Percentiles rank a stretch among this genome's conserved stretches.
phyloP scores from a whole-genome alignment of 2,113 vertebrate species.

The Myotis yumanensis region DNA sequence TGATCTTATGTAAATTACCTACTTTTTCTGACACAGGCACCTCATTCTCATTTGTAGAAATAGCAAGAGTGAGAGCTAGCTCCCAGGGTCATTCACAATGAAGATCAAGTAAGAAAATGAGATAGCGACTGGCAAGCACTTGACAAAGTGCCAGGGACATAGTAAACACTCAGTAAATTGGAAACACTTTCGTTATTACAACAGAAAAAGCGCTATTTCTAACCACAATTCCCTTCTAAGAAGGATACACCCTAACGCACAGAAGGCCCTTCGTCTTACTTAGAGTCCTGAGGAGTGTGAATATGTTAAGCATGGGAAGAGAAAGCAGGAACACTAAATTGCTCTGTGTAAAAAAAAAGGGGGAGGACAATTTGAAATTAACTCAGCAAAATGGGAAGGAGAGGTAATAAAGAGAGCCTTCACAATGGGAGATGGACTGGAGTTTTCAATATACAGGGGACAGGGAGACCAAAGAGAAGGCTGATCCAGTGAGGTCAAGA shows the following conservation, averaged over 20 bases:
- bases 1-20: constrained; percentile 15
- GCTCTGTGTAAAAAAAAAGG: not conserved
- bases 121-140: not conserved
- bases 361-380: not conserved
- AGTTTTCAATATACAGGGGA: not conserved
- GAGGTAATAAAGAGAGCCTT: not conserved
- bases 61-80: not conserved
- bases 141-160: not conserved
- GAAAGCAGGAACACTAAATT: not conserved
- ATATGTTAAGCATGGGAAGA: not conserved
- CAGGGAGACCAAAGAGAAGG: not conserved
- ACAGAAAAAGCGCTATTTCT: constrained; percentile 8
- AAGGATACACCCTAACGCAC: not conserved
- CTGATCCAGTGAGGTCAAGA: not conserved
- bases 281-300: not conserved
- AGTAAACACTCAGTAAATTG: constrained; percentile 15
- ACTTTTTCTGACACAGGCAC: constrained; percentile 18
- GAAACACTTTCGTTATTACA: not conserved
- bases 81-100: not conserved
- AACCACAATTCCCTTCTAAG: not conserved
- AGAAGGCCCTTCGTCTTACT: not conserved
- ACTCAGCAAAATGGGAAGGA: not conserved
- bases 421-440: not conserved
- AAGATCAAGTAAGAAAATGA: constrained; percentile 24
- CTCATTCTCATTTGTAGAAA: constrained; percentile 27